A percentile compares a stretch with the other conserved stretches of the same genome.
These are phyloP conservation scores for Excalfactoria chinensis DNA, from an alignment of 2,113 vertebrate genomes.

Conservation along the genomic window DNA sequence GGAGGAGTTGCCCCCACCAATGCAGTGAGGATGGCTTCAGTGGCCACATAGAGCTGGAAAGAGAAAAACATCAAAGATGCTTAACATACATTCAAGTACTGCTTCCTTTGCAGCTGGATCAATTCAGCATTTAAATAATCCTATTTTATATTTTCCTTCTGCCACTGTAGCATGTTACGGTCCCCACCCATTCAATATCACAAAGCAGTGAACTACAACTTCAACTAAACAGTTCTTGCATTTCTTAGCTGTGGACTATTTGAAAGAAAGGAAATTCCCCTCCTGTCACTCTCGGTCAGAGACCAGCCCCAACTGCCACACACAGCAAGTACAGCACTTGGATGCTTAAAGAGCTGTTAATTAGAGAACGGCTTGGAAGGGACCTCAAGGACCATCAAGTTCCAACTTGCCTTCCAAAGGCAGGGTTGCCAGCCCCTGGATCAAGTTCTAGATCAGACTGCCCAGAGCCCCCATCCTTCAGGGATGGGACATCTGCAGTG, in stretches of 20 bases:
- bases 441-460: too few species aligned
- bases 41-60: conserved; percentile 82
- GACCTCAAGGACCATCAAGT: too few species aligned
- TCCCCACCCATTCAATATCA: not conserved
- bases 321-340: not conserved
- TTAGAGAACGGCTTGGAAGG: too few species aligned
- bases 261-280: not conserved
- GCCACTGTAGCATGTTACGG: not conserved
- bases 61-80: not conserved
- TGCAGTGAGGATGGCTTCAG: conserved; percentile 80
- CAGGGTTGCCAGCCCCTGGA: too few species aligned
- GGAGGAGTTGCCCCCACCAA: conserved; percentile 80
- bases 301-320: not conserved
- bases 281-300: not conserved
- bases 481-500: too few species aligned
- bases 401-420: too few species aligned
- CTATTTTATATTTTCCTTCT: not conserved
- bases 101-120: not conserved
- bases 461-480: too few species aligned
- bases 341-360: not conserved
- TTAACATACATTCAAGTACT: not conserved
- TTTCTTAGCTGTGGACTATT: not conserved
- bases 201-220: not conserved
- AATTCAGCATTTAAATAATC: not conserved
- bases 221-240: not conserved